Percentiles rank a stretch among this genome's conserved stretches.
phyloP scores from a whole-genome alignment of 2,888 invertebrate genomes.

The Drepanosiphum platanoidis region DNA sequence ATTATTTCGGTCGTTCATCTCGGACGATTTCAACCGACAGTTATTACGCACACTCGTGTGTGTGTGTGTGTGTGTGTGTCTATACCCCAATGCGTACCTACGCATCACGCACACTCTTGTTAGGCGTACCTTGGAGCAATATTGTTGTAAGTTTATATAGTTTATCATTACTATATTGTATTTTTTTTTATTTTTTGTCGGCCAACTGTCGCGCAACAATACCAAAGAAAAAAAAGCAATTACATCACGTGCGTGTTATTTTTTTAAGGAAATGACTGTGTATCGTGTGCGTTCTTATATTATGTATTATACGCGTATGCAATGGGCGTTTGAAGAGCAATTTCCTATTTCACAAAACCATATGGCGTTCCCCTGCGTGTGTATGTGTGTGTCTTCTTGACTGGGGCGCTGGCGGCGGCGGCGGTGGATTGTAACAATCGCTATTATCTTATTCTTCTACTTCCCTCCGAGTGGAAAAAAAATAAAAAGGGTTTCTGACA shows the following conservation, averaged over 20 bases:
- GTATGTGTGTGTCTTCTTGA: slow-evolving; percentile 37
- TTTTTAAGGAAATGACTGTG: slow-evolving; percentile 59
- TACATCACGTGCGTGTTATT: slow-evolving; percentile 60
- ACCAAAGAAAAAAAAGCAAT: slow-evolving; percentile 59
- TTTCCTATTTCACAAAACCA: slow-evolving; percentile 62
- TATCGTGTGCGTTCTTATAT: slow-evolving; percentile 49
- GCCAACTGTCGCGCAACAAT: slow-evolving; percentile 61
- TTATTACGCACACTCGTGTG: no score
- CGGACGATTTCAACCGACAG: slow-evolving; percentile 25
- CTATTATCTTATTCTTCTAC: slow-evolving; percentile 61
- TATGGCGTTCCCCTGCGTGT: slow-evolving; percentile 53
- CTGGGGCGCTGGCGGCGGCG: slow-evolving; percentile 6
- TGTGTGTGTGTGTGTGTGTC: no score
- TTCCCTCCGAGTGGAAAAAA: slow-evolving; percentile 44
- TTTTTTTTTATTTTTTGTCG: slow-evolving; percentile 61
- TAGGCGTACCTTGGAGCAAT: slow-evolving; percentile 59
- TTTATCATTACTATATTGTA: slow-evolving; percentile 23
- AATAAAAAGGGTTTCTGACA: slow-evolving; percentile 56
- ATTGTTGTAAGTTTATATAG: slow-evolving; percentile 47
- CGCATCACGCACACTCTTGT: slow-evolving; percentile 50
- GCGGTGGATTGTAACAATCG: slow-evolving; percentile 55
- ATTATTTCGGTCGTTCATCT: slow-evolving; percentile 1
- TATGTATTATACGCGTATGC: neutral
- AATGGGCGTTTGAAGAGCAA: slow-evolving; percentile 61
- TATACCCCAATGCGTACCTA: neutral